Conservation (phyloP, 23 tunicate genomes). For the Aplidium turbinatum region DNA sequence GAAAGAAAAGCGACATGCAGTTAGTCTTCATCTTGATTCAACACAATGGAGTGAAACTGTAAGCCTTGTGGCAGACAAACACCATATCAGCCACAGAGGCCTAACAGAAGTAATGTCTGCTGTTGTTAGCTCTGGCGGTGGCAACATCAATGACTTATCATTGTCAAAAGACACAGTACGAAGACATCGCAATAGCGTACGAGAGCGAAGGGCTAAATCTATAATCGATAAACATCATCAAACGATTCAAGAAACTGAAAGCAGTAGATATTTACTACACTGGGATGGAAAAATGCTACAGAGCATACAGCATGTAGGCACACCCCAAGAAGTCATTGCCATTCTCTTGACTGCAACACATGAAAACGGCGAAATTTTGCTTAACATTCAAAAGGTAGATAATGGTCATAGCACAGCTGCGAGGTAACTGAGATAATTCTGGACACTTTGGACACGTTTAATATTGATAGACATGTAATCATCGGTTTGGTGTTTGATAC, state of each 20-base stretch:
- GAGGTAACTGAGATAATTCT: slow-evolving; percentile 6
- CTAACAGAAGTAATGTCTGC: slow-evolving; percentile 23
- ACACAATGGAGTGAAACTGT: slow-evolving; percentile 20
- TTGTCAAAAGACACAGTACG: slow-evolving; percentile 23
- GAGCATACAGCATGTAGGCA: slow-evolving; percentile 8
- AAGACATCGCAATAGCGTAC: slow-evolving; percentile 17
- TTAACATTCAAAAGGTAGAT: neutral
- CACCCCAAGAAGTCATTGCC: slow-evolving; percentile 20
- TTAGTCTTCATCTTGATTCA: slow-evolving; percentile 21
- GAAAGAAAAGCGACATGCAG: slow-evolving; percentile 14
- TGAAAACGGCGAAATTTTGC: slow-evolving; percentile 10
- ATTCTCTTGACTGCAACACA: slow-evolving; percentile 19
- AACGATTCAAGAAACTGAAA: slow-evolving; percentile 3
- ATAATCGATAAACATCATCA: neutral
- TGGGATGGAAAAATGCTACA: slow-evolving; percentile 28
- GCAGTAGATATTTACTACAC: slow-evolving; percentile 11
- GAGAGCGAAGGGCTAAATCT: slow-evolving; percentile 13
- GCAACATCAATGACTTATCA: slow-evolving; percentile 14
- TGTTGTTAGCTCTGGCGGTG: slow-evolving; percentile 20
- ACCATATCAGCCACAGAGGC: slow-evolving; percentile 15
- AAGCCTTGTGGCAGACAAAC: slow-evolving; percentile 24
- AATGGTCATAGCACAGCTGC: slow-evolving; percentile 14
- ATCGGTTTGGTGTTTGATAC: slow-evolving; percentile 21
- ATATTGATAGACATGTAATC: slow-evolving; percentile 14
- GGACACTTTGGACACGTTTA: neutral